Percentiles rank a stretch among this genome's conserved stretches.
phyloP scores from a whole-genome alignment of 2,797 vertebrate species.

The Smutsia gigantea region DNA sequence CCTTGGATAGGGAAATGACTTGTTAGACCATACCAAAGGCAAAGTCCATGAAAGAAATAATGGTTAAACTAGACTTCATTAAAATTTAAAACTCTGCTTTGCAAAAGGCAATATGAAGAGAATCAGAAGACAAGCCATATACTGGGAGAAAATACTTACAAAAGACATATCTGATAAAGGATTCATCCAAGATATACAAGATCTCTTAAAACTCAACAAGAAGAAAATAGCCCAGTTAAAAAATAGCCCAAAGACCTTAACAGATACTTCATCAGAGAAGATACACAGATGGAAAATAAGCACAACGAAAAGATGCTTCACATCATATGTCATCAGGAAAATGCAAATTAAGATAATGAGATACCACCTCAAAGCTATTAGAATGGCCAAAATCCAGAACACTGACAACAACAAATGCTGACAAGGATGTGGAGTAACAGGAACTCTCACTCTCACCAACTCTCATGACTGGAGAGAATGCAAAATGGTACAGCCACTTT shows the following conservation, averaged over 20 bases:
- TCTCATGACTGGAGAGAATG: background rate
- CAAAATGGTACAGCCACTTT: background rate
- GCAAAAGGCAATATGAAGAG: background rate
- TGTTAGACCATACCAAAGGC: background rate
- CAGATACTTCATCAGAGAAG: background rate
- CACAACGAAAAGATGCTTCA: background rate
- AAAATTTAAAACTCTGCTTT: background rate
- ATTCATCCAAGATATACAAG: background rate
- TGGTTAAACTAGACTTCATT: background rate
- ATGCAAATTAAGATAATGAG: background rate
- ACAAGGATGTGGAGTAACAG: rapidly evolving
- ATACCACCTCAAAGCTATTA: background rate
- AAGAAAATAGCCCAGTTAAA: background rate
- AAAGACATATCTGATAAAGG: background rate
- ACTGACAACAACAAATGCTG: background rate
- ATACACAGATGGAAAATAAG: background rate
- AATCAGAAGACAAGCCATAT: background rate
- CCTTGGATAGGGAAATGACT: too few species aligned
- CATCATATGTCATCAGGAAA: background rate
- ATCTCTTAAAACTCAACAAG: background rate
- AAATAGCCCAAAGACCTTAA: background rate
- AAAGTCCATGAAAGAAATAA: background rate
- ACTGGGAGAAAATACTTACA: background rate
- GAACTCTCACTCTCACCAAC: background rate
- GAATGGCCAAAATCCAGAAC: background rate